phyloP scores from a whole-genome alignment of 1,140 invertebrate genomes.

The Drosophila pandora region DNA sequence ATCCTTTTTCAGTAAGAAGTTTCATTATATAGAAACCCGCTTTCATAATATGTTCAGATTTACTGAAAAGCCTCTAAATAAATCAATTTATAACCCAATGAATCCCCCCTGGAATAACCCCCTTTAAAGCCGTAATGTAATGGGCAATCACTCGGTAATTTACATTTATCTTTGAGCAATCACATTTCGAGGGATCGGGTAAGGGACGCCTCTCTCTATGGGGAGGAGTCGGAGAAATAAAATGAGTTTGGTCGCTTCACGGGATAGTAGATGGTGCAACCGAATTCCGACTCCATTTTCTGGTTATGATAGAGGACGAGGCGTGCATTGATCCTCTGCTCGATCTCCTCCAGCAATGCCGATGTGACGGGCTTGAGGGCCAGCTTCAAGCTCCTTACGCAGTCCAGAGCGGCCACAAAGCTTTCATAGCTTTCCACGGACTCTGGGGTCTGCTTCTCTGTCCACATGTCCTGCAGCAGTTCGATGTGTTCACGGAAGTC shows the following conservation, averaged over 20 bases:
- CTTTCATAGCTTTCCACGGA: conserved; percentile 58
- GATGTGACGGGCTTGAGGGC: conserved; percentile 53
- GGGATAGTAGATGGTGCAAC: conserved; percentile 74
- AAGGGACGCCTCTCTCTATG: background rate
- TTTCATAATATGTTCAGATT: no score
- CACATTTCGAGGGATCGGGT: background rate
- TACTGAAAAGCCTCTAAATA: no score
- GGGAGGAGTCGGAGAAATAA: conserved; percentile 3
- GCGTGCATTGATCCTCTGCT: conserved; percentile 58
- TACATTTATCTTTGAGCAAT: conserved; percentile 16
- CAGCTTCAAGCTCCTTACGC: conserved; percentile 53
- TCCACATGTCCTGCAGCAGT: conserved; percentile 58
- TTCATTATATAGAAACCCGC: no score
- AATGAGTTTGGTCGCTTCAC: conserved; percentile 51
- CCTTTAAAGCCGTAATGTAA: background rate
- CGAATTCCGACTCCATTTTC: conserved; percentile 68
- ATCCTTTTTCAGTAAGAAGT: no score
- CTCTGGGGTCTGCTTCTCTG: conserved; percentile 4
- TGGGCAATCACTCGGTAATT: conserved; percentile 20
- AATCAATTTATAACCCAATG: background rate
- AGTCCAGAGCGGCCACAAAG: conserved; percentile 59
- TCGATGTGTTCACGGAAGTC: conserved; percentile 61
- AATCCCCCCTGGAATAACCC: background rate
- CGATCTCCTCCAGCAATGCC: conserved; percentile 49
- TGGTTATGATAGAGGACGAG: conserved; percentile 60